These are phyloP conservation scores for Chrysoperla carnea DNA, from an alignment of 1,140 invertebrate species.

Conservation along the genomic window DNA sequence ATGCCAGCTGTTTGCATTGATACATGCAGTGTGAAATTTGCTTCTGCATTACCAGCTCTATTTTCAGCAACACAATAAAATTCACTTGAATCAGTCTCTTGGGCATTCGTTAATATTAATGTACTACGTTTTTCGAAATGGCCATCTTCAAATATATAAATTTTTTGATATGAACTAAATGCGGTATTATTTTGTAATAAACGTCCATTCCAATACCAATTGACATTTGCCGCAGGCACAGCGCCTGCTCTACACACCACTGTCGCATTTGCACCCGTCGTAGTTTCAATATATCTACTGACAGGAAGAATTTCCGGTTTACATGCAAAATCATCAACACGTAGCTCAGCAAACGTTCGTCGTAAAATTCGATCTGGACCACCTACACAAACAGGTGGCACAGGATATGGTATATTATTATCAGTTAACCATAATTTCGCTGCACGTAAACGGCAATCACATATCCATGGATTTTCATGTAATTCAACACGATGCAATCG, in stretches of 20 bases:
- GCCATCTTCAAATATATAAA: conserved; percentile 63
- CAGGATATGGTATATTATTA: conserved; percentile 62
- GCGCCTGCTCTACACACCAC: conserved; percentile 63
- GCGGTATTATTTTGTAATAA: conserved; percentile 60
- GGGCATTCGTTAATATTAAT: conserved; percentile 70
- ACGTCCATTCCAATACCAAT: conserved; percentile 76
- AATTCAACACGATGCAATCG: conserved; percentile 68
- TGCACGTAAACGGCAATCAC: conserved; percentile 68
- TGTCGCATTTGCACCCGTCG: conserved; percentile 68
- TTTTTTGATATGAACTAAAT: conserved; percentile 63
- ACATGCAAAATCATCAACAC: conserved; percentile 73
- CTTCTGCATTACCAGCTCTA: conserved; percentile 75
- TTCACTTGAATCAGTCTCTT: conserved; percentile 71
- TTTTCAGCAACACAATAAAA: conserved; percentile 88
- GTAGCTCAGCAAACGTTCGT: conserved; percentile 51
- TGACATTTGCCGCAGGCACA: conserved; percentile 60
- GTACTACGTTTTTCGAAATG: conserved; percentile 54
- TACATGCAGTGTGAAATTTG: conserved; percentile 76
- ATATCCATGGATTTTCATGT: conserved; percentile 83
- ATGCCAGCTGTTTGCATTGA: conserved; percentile 55
- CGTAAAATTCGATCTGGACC: conserved; percentile 47
- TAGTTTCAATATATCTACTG: conserved; percentile 55
- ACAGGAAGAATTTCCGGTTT: conserved; percentile 62
- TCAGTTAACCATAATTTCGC: conserved; percentile 69
- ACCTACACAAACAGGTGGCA: conserved; percentile 52